Evolutionary conservation across 2,888 invertebrate species (phyloP).

Genomic region (Dorcus hopei): DNA sequence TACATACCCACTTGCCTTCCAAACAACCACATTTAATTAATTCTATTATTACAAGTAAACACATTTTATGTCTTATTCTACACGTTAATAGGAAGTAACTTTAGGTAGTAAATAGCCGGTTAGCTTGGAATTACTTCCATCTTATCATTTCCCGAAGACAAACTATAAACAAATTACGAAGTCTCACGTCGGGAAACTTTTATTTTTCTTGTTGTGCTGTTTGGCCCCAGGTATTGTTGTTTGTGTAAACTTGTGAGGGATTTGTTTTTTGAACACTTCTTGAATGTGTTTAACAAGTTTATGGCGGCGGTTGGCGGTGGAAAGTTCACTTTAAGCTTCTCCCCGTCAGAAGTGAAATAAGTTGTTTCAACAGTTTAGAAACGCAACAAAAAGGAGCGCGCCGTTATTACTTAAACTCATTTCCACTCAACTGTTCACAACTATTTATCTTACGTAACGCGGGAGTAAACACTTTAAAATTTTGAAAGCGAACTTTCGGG

Average conservation of each 20-base stretch:
- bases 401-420: neutral
- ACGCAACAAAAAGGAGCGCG: neutral
- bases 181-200: slow-evolving; percentile 18
- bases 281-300: slow-evolving; percentile 27
- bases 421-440: neutral
- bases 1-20: no score
- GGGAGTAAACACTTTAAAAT: no score
- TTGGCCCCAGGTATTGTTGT: slow-evolving; percentile 20
- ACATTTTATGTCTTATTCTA: no score
- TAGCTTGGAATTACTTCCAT: no score
- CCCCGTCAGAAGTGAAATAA: neutral
- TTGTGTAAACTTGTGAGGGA: slow-evolving; percentile 29
- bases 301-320: slow-evolving; percentile 1
- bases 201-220: slow-evolving; percentile 15
- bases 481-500: no score
- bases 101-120: no score
- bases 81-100: no score
- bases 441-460: neutral
- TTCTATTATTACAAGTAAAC: no score
- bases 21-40: no score
- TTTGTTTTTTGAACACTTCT: slow-evolving; percentile 30
- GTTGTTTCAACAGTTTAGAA: neutral
- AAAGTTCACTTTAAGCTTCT: neutral
- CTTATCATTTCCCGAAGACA: no score
- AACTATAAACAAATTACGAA: slow-evolving; percentile 16